Percentiles rank a stretch among this genome's conserved stretches.
phyloP scores from a whole-genome alignment of 2,113 vertebrate species.

The Oophaga pumilio region DNA sequence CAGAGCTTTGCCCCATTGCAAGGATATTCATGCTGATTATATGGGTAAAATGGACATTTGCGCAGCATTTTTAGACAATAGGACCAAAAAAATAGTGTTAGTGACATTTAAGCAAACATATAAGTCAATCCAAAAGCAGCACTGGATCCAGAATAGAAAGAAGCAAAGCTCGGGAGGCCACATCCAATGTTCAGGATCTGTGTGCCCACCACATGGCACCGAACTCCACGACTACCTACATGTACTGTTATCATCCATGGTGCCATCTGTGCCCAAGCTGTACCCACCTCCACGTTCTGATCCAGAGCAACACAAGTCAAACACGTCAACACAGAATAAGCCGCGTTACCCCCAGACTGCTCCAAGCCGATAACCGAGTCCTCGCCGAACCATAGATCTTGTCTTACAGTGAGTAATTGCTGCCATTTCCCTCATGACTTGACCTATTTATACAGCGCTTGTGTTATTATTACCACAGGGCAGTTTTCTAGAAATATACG shows the following conservation, averaged over 20 bases:
- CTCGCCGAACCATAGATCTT: conserved; percentile 12
- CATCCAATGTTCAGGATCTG: conserved; percentile 24
- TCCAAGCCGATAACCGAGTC: background rate
- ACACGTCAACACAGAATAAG: conserved; percentile 16
- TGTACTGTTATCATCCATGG: conserved; percentile 24
- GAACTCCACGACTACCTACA: conserved; percentile 33
- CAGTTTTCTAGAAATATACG: background rate
- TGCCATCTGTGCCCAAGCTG: conserved; percentile 35
- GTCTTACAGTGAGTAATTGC: conserved; percentile 40
- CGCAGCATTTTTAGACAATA: conserved; percentile 28
- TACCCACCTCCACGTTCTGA: conserved; percentile 13
- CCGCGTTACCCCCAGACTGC: background rate
- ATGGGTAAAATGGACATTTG: background rate
- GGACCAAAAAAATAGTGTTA: conserved; percentile 7
- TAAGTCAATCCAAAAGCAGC: conserved; percentile 39
- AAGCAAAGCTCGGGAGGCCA: conserved; percentile 33
- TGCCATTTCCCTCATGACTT: conserved; percentile 24
- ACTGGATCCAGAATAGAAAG: conserved; percentile 9
- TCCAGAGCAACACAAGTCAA: conserved; percentile 25
- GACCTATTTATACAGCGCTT: conserved; percentile 45
- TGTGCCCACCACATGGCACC: conserved; percentile 21
- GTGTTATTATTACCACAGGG: background rate
- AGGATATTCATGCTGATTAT: background rate
- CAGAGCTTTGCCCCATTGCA: background rate
- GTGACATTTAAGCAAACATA: background rate